A percentile compares a stretch with the other conserved stretches of the same genome.
Conservation (phyloP, 2,888 invertebrate genomes). For the Oeneis ivallda region DNA sequence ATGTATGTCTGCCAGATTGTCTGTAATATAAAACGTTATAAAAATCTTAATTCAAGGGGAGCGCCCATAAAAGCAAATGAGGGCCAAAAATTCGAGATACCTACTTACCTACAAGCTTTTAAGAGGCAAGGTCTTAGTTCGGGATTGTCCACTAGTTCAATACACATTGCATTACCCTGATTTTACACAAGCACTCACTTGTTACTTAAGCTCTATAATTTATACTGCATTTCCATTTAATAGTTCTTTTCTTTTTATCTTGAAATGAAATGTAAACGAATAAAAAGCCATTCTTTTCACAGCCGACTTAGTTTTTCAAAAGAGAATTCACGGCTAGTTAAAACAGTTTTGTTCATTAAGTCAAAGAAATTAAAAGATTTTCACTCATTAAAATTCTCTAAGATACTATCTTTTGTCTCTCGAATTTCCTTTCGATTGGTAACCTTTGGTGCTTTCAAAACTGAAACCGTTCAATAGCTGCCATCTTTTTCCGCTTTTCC, state of each 20-base stretch:
- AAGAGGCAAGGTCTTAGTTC: no score
- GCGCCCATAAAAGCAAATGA: no score
- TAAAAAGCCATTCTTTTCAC: slow-evolving; percentile 9
- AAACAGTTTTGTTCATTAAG: slow-evolving; percentile 11
- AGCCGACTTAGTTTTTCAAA: slow-evolving; percentile 8
- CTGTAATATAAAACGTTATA: no score
- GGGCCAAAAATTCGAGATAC: no score
- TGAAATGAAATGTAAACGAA: slow-evolving; percentile 1
- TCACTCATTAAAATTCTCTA: slow-evolving; percentile 8
- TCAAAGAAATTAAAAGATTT: slow-evolving; percentile 17
- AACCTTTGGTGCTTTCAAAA: neutral
- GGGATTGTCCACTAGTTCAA: neutral
- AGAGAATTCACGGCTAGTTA: slow-evolving; percentile 14
- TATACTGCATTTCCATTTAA: slow-evolving; percentile 8
- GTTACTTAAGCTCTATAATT: slow-evolving; percentile 16
- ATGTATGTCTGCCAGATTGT: no score
- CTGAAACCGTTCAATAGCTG: no score
- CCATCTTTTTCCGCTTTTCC: no score
- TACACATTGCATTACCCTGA: slow-evolving; percentile 39
- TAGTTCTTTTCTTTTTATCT: neutral
- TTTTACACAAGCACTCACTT: neutral
- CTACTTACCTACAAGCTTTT: no score
- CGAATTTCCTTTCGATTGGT: neutral
- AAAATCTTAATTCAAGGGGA: no score
- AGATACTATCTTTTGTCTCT: neutral